Evolutionary conservation across 2,888 invertebrate species (phyloP).

Genomic region (Caenorhabditis virilis): DNA sequence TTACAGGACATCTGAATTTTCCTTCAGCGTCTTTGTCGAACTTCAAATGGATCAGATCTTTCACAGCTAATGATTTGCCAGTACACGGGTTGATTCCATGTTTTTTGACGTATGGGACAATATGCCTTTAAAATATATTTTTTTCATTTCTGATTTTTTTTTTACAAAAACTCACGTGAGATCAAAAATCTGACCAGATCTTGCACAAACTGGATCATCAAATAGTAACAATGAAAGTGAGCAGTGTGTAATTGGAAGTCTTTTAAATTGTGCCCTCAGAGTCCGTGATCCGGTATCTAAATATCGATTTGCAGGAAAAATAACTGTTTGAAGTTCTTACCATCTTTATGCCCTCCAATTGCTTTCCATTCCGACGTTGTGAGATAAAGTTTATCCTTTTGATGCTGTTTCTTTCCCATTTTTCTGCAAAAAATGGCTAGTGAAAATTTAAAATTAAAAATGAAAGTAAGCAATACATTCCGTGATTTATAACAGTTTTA

Average conservation of each 20-base stretch:
- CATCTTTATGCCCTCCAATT: constrained; percentile 68
- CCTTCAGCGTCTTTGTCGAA: constrained; percentile 83
- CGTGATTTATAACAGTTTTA: no score
- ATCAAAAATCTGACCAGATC: constrained; percentile 90
- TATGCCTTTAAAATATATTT: no score
- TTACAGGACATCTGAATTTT: constrained; percentile 68
- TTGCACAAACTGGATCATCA: constrained; percentile 87
- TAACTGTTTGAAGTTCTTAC: constrained; percentile 41
- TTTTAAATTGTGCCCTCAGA: constrained; percentile 77
- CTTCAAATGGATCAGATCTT: constrained; percentile 82
- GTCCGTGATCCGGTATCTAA: constrained; percentile 60
- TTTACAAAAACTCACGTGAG: no score
- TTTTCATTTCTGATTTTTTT: no score
- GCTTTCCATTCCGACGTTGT: constrained; percentile 67
- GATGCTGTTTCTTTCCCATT: constrained; percentile 69
- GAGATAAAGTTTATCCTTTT: constrained; percentile 66
- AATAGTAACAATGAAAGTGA: constrained; percentile 87
- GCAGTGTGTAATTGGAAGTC: constrained; percentile 79
- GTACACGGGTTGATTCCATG: constrained; percentile 91
- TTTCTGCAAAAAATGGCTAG: no score
- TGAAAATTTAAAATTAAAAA: no score
- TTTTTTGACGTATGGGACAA: constrained; percentile 72
- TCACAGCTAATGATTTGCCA: constrained; percentile 84
- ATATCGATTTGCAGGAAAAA: no score
- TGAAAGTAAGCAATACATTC: no score